A percentile compares a stretch with the other conserved stretches of the same genome.
phyloP scores from a whole-genome alignment of 2,888 invertebrate genomes.

The Dusona sp. region DNA sequence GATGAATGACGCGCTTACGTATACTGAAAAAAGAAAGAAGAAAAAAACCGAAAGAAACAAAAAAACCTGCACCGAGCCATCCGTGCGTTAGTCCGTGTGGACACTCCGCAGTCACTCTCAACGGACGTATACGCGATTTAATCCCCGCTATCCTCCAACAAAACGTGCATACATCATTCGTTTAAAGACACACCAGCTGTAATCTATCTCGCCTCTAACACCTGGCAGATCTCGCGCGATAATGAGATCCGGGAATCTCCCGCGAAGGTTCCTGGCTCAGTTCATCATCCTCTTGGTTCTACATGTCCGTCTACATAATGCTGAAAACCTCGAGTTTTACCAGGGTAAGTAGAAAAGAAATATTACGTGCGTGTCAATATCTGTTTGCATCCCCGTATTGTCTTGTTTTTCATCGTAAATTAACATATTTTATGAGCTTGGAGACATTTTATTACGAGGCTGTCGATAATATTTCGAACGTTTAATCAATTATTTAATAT shows the following conservation, averaged over 20 bases:
- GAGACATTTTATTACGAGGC: neutral
- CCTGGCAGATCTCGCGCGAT: slow-evolving; percentile 70
- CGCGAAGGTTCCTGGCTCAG: slow-evolving; percentile 73
- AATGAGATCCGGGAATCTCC: slow-evolving; percentile 75
- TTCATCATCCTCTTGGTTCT: slow-evolving; percentile 72
- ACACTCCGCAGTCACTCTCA: neutral
- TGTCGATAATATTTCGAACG: neutral
- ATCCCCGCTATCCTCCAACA: neutral
- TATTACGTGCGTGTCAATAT: neutral
- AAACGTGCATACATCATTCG: neutral
- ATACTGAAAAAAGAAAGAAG: slow-evolving; percentile 65
- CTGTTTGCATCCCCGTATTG: neutral
- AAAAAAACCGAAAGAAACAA: neutral
- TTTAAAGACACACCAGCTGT: slow-evolving; percentile 63
- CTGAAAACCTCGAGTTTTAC: slow-evolving; percentile 79
- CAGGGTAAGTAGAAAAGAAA: slow-evolving; percentile 76
- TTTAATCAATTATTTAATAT: neutral
- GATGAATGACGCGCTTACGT: slow-evolving; percentile 82
- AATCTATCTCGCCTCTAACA: slow-evolving; percentile 56
- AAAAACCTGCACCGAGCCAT: slow-evolving; percentile 69
- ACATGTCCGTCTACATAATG: slow-evolving; percentile 75
- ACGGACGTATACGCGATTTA: neutral
- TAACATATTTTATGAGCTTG: neutral
- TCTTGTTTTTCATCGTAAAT: neutral
- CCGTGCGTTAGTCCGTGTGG: neutral